Evolutionary conservation across 2,113 vertebrate species (phyloP).

Genomic region (Baryphthengus martii): DNA sequence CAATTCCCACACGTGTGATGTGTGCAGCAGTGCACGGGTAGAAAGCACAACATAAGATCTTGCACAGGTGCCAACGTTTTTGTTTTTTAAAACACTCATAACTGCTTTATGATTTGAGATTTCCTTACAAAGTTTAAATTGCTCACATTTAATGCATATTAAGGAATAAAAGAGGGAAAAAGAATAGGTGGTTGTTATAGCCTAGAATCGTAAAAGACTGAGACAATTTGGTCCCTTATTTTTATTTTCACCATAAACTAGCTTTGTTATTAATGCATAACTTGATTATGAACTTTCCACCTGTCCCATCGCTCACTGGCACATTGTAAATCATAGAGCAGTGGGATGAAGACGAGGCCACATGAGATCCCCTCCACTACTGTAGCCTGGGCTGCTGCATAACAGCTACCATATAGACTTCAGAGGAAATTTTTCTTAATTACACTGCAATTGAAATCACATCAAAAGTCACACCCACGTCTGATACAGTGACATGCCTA

Average conservation of each 20-base stretch:
- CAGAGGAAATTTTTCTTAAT: no score
- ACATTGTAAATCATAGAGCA: no score
- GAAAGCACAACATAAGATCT: neutral
- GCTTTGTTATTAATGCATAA: neutral
- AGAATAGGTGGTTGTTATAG: neutral
- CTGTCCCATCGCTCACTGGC: neutral
- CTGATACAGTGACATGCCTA: no score
- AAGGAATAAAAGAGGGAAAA: neutral
- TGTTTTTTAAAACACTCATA: neutral
- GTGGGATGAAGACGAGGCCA: no score
- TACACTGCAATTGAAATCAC: no score
- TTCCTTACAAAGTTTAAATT: neutral
- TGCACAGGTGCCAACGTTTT: neutral
- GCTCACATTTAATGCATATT: neutral
- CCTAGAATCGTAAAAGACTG: neutral
- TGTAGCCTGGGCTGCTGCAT: no score
- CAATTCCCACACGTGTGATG: neutral
- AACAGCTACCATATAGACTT: no score
- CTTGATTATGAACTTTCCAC: neutral
- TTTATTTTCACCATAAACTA: neutral
- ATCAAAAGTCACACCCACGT: no score
- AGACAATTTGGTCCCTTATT: neutral
- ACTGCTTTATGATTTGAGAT: neutral
- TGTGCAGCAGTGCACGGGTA: rapidly evolving
- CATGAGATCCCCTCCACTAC: no score